Conservation (phyloP, 2,797 vertebrate species). For the Nasua narica region DNA sequence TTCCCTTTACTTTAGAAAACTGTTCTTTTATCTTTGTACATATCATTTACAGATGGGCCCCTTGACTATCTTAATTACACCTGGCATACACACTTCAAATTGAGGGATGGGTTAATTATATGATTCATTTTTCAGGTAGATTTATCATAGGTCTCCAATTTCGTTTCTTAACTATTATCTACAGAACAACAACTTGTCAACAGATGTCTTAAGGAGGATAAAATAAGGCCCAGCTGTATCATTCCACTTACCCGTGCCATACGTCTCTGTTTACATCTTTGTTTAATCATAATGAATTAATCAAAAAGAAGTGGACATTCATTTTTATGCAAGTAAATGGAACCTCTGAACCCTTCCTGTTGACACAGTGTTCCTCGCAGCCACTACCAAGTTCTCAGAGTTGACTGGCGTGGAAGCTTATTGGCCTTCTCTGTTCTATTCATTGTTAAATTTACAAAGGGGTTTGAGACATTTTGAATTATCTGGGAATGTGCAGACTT, state of each 20-base stretch:
- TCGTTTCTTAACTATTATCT: not conserved
- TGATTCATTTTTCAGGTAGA: not conserved
- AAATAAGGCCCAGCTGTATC: not conserved
- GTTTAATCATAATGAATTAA: not conserved
- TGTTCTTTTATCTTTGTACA: not conserved
- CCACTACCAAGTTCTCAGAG: not conserved
- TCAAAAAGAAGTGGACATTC: not conserved
- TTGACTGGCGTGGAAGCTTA: not conserved
- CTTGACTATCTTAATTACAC: not conserved
- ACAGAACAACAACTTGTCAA: not conserved
- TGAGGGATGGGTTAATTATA: not conserved
- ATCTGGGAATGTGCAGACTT: not conserved
- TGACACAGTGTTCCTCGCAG: not conserved
- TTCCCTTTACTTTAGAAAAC: not conserved
- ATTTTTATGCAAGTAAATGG: not conserved
- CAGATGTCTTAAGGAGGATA: not conserved
- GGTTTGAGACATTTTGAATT: not conserved
- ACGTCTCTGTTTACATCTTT: not conserved
- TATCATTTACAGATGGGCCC: not conserved
- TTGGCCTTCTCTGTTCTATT: not conserved
- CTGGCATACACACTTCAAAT: not conserved
- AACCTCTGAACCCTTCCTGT: not conserved
- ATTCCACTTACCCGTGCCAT: not conserved
- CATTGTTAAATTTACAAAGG: not conserved
- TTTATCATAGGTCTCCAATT: not conserved